Evolutionary conservation across 2,888 invertebrate species (phyloP).

Genomic region (Sinhomidia bicolor): DNA sequence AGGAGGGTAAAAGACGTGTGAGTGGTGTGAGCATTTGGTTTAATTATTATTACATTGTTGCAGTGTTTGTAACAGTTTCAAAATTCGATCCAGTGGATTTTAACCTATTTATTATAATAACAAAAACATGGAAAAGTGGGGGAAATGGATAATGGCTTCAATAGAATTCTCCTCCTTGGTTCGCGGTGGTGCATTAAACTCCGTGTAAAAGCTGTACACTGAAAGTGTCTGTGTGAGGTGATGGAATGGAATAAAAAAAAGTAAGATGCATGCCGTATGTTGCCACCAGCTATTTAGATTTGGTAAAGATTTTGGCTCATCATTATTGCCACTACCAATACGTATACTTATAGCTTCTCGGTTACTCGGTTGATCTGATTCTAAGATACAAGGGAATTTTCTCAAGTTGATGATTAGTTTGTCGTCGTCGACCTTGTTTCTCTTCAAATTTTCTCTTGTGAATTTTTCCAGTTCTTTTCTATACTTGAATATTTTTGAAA

Average conservation of each 20-base stretch:
- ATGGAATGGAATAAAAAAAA: conserved; percentile 1
- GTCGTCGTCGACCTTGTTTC: too few species aligned
- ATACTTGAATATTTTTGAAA: too few species aligned
- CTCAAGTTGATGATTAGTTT: neutral
- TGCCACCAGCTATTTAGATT: conserved; percentile 53
- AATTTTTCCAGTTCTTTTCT: too few species aligned
- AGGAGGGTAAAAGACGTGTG: conserved; percentile 37
- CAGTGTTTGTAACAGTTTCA: conserved; percentile 30
- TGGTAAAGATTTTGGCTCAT: neutral
- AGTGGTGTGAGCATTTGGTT: conserved; percentile 36
- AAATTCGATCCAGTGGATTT: conserved; percentile 37
- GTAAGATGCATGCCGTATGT: conserved; percentile 65
- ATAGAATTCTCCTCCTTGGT: conserved; percentile 41
- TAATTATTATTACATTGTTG: conserved; percentile 36
- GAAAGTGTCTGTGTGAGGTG: conserved; percentile 36
- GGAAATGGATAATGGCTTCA: conserved; percentile 55
- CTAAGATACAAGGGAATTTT: neutral
- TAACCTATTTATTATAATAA: neutral
- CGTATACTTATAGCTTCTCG: too few species aligned
- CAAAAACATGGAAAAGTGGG: neutral
- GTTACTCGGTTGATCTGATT: neutral
- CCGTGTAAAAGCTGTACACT: conserved; percentile 1
- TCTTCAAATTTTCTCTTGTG: too few species aligned
- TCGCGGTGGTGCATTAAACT: conserved; percentile 35
- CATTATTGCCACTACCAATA: neutral